These are phyloP conservation scores for Melipona bicolor DNA, from an alignment of 2,888 invertebrate species.

Conservation along the genomic window DNA sequence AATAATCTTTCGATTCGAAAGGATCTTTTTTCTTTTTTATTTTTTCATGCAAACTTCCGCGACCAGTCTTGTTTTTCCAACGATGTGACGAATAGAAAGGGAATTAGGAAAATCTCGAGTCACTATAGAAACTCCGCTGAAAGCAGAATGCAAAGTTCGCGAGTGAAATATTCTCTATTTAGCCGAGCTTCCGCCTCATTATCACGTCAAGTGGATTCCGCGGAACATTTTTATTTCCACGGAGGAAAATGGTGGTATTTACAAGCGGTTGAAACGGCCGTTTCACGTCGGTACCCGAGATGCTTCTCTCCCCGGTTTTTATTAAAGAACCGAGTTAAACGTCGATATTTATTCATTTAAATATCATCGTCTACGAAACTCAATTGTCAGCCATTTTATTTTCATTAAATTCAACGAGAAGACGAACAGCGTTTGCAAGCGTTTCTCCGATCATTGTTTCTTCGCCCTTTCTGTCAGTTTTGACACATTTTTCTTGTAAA, in stretches of 20 bases:
- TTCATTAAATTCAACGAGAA: neutral
- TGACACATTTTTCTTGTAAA: no score
- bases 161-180: conserved; percentile 49
- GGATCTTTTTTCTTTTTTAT: neutral
- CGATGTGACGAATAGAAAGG: neutral
- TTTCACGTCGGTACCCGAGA: conserved; percentile 3
- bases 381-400: neutral
- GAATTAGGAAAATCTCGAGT: conserved; percentile 35
- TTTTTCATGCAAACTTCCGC: neutral
- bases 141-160: conserved; percentile 34
- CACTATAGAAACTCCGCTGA: conserved; percentile 26
- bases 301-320: neutral
- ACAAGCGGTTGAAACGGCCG: conserved; percentile 25
- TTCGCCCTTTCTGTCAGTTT: no score
- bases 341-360: neutral
- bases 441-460: neutral
- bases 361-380: neutral
- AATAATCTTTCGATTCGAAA: neutral
- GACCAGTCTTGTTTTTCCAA: neutral
- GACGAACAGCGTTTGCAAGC: neutral
- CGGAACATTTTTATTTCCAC: conserved; percentile 49
- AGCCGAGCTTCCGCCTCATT: conserved; percentile 55
- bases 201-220: conserved; percentile 56
- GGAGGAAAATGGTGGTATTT: conserved; percentile 35
- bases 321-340: conserved; percentile 18